These are phyloP conservation scores for Gephyroberyx darwinii DNA, from an alignment of 2,797 vertebrate species.

Conservation along the genomic window DNA sequence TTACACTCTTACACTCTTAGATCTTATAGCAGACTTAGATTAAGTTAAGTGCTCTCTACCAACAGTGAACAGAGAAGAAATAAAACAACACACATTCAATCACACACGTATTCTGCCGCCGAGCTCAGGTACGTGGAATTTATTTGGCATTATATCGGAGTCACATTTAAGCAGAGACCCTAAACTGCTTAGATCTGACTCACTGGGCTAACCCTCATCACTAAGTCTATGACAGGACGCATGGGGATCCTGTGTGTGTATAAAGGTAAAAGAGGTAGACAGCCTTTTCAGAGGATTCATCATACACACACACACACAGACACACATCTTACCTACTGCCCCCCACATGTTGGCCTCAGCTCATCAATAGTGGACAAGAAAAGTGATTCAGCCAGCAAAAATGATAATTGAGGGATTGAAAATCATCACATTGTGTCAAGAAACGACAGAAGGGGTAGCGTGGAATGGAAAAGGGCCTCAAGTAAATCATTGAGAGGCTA, in stretches of 20 bases:
- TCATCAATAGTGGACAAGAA: conserved; percentile 27
- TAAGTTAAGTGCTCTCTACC: too few relatives aligned
- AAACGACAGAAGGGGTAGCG: conserved; percentile 34
- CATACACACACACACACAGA: conserved; percentile 23
- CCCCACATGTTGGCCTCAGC: background rate
- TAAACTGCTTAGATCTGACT: too few relatives aligned
- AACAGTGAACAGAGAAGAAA: too few relatives aligned
- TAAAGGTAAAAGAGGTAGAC: background rate
- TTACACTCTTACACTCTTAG: too few relatives aligned
- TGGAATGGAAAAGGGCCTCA: conserved; percentile 38
- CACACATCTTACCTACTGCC: conserved; percentile 19
- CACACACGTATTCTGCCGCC: background rate
- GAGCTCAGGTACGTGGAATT: background rate
- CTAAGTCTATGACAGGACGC: too few relatives aligned
- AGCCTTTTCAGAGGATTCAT: conserved; percentile 4
- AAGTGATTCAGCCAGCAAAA: conserved; percentile 39
- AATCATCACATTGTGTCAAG: conserved; percentile 55
- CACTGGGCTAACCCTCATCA: too few relatives aligned
- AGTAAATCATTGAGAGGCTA: conserved; percentile 69
- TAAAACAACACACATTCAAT: background rate
- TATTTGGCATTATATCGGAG: too few relatives aligned
- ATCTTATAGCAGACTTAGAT: too few relatives aligned
- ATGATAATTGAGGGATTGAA: conserved; percentile 54
- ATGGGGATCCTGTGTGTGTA: too few relatives aligned
- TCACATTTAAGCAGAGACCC: too few relatives aligned